Base-by-base conservation (phyloP, 2,797 vertebrate genomes). In the Ceyx erithaca region DNA sequence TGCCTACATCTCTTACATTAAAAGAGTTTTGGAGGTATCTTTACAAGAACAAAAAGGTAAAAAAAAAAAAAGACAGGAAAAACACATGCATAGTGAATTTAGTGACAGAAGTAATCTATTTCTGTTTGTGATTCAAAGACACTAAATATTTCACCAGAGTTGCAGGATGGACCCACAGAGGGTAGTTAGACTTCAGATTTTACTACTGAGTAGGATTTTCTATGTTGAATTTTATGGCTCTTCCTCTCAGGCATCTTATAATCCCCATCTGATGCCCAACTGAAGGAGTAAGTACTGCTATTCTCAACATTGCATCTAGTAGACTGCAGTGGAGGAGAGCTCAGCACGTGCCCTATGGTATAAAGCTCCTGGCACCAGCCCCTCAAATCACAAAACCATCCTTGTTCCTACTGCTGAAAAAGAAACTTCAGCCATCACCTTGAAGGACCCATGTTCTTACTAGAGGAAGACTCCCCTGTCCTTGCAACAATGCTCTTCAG, bases 301-400 rank as follows among this genome's bases (percentile, higher is more conserved):
- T 40, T 85, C 66, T 58, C 62, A 72, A 26, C 15, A 68, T 54
- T 62, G 28, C 15, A 23, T 26, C 16, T 25, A 26, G 46, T 46
- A 73, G 22, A 68, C 2, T 7, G 40, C 37, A 21, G 16, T 35
- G 77, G 59, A 58, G 35, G 9, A 76, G 20, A 76, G 9, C 8
- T 51, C 57, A 67, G 54, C 1, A 3, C 22, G 55, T 77, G 33
- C 20, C 5, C 25, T 1, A 0, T 4, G 20, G 21, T 69, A 23
- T 31, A 79, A 35, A 69, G 12, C 7, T 88, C 52, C 22, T 33
- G 21, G 14, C 25, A 63, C 49, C 28, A 68, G n/a, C 5, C 3
- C 16, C 17, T 10, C 21, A 62, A n/a, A 37, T 28, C 45, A 83
- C 49, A 68, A 43, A 78, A 26, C 26, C 49, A 13, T 6, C 9